Percentiles rank a stretch among this genome's conserved stretches.
Evolutionary conservation across 2,888 invertebrate genomes (phyloP).

Genomic region (Microctonus aethiopoides): DNA sequence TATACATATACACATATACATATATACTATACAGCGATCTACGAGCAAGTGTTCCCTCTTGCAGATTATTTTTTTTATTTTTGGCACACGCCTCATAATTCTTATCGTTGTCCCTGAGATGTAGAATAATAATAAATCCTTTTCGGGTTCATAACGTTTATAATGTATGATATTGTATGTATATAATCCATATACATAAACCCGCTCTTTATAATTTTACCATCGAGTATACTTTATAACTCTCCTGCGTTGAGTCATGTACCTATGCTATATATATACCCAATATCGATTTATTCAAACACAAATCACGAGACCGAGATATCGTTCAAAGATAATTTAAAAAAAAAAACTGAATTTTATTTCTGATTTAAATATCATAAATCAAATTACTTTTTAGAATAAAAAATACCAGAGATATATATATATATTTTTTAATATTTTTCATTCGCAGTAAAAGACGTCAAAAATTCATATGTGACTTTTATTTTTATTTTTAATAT

Average conservation of each 20-base stretch:
- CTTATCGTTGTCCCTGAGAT: conserved; percentile 17
- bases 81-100: conserved; percentile 17
- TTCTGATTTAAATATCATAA: neutral
- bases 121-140: conserved; percentile 32
- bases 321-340: conserved; percentile 8
- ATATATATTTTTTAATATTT: no score
- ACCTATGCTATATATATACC: neutral
- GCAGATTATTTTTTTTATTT: neutral
- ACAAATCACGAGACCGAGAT: conserved; percentile 28
- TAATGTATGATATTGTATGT: conserved; percentile 2
- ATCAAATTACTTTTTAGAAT: conserved; percentile 7
- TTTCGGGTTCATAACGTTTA: conserved; percentile 6
- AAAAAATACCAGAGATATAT: neutral
- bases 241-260: conserved; percentile 18
- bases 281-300: conserved; percentile 22
- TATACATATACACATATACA: neutral
- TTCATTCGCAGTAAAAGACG: no score
- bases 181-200: neutral
- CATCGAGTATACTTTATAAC: conserved; percentile 2
- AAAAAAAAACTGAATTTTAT: neutral
- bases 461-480: no score
- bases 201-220: neutral
- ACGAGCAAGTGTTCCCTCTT: neutral
- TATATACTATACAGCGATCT: neutral
- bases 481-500: no score